These are phyloP conservation scores for Tortrix viridana DNA, from an alignment of 2,888 invertebrate genomes.

Conservation along the genomic window DNA sequence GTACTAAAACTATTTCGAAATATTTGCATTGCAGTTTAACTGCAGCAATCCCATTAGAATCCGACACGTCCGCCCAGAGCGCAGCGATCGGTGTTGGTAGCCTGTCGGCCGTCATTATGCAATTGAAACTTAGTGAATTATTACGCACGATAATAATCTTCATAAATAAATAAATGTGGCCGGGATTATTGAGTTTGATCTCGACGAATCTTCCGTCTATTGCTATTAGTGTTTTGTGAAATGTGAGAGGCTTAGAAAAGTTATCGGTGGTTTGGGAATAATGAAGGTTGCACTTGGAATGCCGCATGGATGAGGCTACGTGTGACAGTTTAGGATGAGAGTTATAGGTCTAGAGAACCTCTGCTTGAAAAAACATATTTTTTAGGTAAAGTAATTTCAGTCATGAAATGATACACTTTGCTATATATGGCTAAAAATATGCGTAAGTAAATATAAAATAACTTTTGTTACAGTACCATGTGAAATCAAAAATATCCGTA, in stretches of 20 bases:
- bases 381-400: too few species aligned
- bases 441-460: too few species aligned
- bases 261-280: not conserved
- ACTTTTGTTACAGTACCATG: too few species aligned
- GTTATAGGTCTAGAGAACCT: too few species aligned
- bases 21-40: conserved; percentile 14
- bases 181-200: conserved; percentile 57
- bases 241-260: conserved; percentile 18
- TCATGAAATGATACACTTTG: too few species aligned
- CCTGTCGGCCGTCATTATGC: conserved; percentile 81
- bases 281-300: not conserved
- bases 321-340: too few species aligned
- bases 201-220: conserved; percentile 38
- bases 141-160: conserved; percentile 81
- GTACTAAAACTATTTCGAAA: not conserved
- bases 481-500: too few species aligned
- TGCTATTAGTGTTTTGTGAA: conserved; percentile 32
- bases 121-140: conserved; percentile 84
- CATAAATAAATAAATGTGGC: conserved; percentile 79
- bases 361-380: too few species aligned
- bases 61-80: conserved; percentile 70
- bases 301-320: not conserved
- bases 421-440: too few species aligned
- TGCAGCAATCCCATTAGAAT: conserved; percentile 25
- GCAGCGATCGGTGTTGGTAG: conserved; percentile 61